These are phyloP conservation scores for Gonatopus flavifemur DNA, from an alignment of 1,140 invertebrate species.

Conservation along the genomic window DNA sequence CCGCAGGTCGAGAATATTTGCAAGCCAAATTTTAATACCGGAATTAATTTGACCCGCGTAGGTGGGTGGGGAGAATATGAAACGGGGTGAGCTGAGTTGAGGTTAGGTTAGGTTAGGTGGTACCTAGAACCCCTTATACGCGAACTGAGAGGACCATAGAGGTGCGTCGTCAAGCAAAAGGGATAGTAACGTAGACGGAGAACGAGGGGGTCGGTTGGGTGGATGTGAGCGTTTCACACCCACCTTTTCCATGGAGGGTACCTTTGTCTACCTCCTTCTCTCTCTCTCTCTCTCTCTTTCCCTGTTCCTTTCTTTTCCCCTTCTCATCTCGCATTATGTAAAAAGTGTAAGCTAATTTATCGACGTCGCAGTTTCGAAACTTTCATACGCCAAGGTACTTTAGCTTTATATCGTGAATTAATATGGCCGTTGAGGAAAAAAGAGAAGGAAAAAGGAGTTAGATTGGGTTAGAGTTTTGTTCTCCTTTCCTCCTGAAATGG, in stretches of 20 bases:
- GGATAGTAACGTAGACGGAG: too few species aligned
- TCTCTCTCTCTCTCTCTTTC: background rate
- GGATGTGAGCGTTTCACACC: too few species aligned
- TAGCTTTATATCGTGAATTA: constrained; percentile 55
- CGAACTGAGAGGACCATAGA: too few species aligned
- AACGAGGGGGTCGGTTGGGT: too few species aligned
- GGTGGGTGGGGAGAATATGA: constrained; percentile 40
- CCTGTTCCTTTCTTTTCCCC: background rate
- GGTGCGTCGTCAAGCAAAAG: too few species aligned
- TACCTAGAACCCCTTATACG: background rate
- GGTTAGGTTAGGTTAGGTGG: background rate
- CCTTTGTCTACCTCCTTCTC: constrained; percentile 7
- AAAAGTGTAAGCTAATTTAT: constrained; percentile 44
- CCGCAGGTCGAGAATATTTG: constrained; percentile 57
- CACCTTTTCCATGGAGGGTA: background rate
- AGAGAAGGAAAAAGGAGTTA: constrained; percentile 12
- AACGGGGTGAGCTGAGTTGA: background rate
- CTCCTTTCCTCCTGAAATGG: background rate
- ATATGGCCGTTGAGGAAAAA: constrained; percentile 33
- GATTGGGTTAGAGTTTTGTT: too few species aligned
- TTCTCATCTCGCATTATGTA: constrained; percentile 33
- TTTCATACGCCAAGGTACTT: constrained; percentile 43
- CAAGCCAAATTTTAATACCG: constrained; percentile 62
- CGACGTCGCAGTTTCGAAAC: constrained; percentile 29
- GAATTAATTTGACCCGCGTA: constrained; percentile 60